Percentiles rank a stretch among this genome's conserved stretches.
Conservation (phyloP, 2,113 vertebrate genomes). For the Arenaria interpres region DNA sequence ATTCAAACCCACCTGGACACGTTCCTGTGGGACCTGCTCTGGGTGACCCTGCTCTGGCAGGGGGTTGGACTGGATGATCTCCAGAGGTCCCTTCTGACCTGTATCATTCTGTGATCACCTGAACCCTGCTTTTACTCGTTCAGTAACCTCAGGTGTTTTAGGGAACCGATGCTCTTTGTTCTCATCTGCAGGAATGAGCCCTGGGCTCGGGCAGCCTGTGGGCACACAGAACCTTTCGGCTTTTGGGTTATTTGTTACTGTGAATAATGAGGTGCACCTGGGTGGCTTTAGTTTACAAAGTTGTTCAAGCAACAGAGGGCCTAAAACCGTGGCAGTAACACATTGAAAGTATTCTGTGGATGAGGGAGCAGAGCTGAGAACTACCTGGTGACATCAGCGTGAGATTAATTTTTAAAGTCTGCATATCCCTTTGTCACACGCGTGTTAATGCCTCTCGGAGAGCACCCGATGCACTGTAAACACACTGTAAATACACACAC, state of each 20-base stretch:
- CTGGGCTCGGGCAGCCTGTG: background rate
- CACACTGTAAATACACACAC: background rate
- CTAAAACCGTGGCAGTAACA: background rate
- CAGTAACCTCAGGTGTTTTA: background rate
- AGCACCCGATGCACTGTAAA: background rate
- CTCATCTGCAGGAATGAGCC: background rate
- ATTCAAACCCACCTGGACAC: no score
- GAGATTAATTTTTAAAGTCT: background rate
- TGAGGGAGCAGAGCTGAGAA: background rate
- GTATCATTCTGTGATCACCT: background rate
- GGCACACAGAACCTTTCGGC: background rate
- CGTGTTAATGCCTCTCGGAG: background rate
- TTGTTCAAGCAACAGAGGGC: background rate
- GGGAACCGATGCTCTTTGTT: background rate
- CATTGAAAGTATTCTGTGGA: background rate
- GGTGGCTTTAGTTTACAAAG: background rate
- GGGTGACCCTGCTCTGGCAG: no score
- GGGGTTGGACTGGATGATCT: no score
- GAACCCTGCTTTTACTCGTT: background rate
- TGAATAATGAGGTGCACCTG: background rate
- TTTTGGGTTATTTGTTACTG: background rate
- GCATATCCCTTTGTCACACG: accelerated
- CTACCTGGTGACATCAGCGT: background rate
- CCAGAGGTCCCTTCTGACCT: no score
- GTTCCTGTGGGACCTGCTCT: no score